Percentiles rank a stretch among this genome's conserved stretches.
These are phyloP conservation scores for Porites cylindrica DNA, from an alignment of 92 coral and sea anemone species.

Conservation along the genomic window DNA sequence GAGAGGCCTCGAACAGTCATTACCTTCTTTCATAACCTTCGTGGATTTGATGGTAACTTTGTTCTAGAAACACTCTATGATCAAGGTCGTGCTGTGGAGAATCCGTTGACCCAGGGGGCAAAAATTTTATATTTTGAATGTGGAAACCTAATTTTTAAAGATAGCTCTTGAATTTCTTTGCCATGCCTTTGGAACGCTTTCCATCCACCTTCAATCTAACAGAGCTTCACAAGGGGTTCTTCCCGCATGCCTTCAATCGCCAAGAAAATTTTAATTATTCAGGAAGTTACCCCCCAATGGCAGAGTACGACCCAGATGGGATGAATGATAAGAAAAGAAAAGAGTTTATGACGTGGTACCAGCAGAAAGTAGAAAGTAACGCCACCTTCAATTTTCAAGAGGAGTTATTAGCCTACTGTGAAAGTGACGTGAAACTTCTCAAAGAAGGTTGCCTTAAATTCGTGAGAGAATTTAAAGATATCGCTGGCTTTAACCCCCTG, in stretches of 20 bases:
- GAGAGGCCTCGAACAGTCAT: too few species aligned
- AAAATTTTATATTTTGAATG: too few species aligned
- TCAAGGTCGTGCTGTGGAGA: too few species aligned
- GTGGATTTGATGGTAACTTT: too few species aligned
- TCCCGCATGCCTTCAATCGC: neutral
- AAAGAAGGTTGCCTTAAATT: neutral
- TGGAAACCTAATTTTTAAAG: too few species aligned
- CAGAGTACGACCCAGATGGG: neutral
- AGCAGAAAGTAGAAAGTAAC: neutral
- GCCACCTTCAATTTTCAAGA: neutral
- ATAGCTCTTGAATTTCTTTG: too few species aligned
- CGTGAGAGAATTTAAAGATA: neutral
- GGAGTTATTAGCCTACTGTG: neutral
- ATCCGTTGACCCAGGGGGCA: too few species aligned
- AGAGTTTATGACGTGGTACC: neutral
- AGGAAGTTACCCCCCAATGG: neutral
- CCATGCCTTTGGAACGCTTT: too few species aligned
- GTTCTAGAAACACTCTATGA: too few species aligned
- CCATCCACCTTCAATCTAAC: neutral
- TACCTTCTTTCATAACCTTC: too few species aligned
- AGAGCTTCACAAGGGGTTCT: neutral
- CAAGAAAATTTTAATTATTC: too few species aligned
- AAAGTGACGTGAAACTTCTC: neutral
- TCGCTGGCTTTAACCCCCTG: neutral
- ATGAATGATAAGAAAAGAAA: neutral